Evolutionary conservation across 2,888 invertebrate genomes (phyloP), one percentile per base, ranked within the genome.

Genomic region (Axea sp.): DNA sequence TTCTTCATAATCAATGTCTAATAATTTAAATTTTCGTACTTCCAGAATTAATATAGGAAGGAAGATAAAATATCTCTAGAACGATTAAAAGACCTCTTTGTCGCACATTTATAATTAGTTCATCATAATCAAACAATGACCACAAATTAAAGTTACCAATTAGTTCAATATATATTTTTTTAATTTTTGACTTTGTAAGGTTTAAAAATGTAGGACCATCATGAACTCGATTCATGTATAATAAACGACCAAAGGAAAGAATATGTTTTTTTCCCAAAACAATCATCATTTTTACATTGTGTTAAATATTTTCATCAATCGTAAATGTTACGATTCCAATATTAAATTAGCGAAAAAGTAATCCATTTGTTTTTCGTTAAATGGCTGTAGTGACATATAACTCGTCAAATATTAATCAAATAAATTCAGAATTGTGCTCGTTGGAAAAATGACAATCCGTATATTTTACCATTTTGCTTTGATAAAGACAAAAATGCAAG

Each of bases 261-360:
- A 82, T 59, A 75, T 83, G 76, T 51, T 72, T 80, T 47, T 75
- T 74, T 3, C n/a, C 81, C 83, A 69, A 84, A 83, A 80, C 81
- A 82, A n/a, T 80, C 82, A 78, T 82, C 59, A 4, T 77, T 49
- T 9, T 41, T 35, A 19, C 17, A 39, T 39, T 2, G 80, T 82
- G 43, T 82, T 77, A 47, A 80, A 82, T 69, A 83, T 79, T 75
- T 80, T 81, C 3, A 72, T n/a, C n/a, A n/a, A n/a, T n/a, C n/a
- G n/a, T n/a, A n/a, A n/a, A n/a, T n/a, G n/a, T n/a, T n/a, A n/a
- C n/a, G n/a, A n/a, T n/a, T n/a, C n/a, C n/a, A n/a, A n/a, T n/a
- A n/a, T n/a, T n/a, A n/a, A n/a, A n/a, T n/a, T n/a, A n/a, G n/a
- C n/a, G n/a, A n/a, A n/a, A n/a, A n/a, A n/a, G n/a, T n/a, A n/a